Conservation (phyloP, 2,888 invertebrate genomes). For the Noctua janthe region DNA sequence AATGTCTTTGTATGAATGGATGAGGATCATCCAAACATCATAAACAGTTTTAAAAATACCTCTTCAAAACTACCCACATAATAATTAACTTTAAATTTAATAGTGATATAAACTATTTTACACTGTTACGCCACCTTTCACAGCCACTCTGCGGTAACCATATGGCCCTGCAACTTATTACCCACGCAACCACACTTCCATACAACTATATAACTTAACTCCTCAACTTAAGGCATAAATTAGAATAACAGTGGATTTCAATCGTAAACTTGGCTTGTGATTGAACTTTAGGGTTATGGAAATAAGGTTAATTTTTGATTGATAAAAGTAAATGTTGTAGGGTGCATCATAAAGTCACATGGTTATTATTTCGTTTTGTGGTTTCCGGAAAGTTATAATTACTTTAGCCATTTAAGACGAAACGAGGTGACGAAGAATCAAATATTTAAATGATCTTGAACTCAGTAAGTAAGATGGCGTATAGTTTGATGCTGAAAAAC, state of each 20-base stretch:
- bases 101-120: slow-evolving; percentile 49
- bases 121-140: slow-evolving; percentile 55
- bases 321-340: not conserved
- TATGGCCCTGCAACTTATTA: slow-evolving; percentile 54
- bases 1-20: not conserved
- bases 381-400: slow-evolving; percentile 40
- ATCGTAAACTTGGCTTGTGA: slow-evolving; percentile 1
- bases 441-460: too few relatives aligned
- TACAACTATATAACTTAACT: slow-evolving; percentile 35
- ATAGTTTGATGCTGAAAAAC: too few relatives aligned
- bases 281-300: not conserved
- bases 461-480: too few relatives aligned
- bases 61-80: slow-evolving; percentile 32
- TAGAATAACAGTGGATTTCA: slow-evolving; percentile 23
- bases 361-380: slow-evolving; percentile 35
- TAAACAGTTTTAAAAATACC: not conserved
- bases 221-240: slow-evolving; percentile 26
- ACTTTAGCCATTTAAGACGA: slow-evolving; percentile 2
- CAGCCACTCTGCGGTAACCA: slow-evolving; percentile 52
- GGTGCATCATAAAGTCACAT: slow-evolving; percentile 33
- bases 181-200: slow-evolving; percentile 27
- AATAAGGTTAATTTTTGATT: slow-evolving; percentile 34
- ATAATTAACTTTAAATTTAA: slow-evolving; percentile 39
- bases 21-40: not conserved
- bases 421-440: not conserved